phyloP scores from a whole-genome alignment of 2,113 vertebrate genomes.

The Shinisaurus crocodilurus region DNA sequence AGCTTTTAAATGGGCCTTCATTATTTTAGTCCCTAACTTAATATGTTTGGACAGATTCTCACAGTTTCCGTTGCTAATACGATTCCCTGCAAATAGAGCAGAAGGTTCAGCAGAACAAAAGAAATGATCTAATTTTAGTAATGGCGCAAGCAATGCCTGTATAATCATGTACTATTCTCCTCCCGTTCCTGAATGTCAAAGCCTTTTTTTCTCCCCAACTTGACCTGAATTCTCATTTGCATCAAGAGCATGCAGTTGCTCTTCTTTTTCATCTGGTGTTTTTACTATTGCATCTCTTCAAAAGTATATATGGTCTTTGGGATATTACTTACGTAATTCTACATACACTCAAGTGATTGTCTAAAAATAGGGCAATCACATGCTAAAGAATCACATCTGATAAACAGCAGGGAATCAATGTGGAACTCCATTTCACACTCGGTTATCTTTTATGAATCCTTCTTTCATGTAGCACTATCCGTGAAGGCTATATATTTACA shows the following conservation, averaged over 20 bases:
- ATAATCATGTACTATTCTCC: conserved; percentile 58
- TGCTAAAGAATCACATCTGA: background rate
- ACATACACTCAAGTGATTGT: conserved; percentile 57
- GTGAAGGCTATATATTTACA: background rate
- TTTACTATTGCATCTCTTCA: conserved; percentile 16
- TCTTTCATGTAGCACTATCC: background rate
- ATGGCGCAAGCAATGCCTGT: conserved; percentile 60
- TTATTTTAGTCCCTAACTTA: conserved; percentile 64
- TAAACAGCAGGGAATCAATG: conserved; percentile 48
- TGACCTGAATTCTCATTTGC: conserved; percentile 69
- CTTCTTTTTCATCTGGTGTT: background rate
- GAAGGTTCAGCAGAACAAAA: conserved; percentile 76
- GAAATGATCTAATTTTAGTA: conserved; percentile 77
- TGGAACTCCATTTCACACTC: conserved; percentile 53
- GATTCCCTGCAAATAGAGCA: conserved; percentile 77
- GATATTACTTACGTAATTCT: conserved; percentile 46
- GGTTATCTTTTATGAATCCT: background rate
- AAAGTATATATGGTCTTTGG: conserved; percentile 39
- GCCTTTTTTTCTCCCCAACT: conserved; percentile 56
- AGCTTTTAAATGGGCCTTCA: conserved; percentile 60
- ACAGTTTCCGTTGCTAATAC: conserved; percentile 77
- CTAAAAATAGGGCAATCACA: conserved; percentile 22
- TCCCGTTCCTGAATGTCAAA: conserved; percentile 67
- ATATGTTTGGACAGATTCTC: conserved; percentile 71
- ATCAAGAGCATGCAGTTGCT: conserved; percentile 41